Evolutionary conservation across 2,797 vertebrate genomes (phyloP).

Genomic region (Chiloscyllium punctatum): DNA sequence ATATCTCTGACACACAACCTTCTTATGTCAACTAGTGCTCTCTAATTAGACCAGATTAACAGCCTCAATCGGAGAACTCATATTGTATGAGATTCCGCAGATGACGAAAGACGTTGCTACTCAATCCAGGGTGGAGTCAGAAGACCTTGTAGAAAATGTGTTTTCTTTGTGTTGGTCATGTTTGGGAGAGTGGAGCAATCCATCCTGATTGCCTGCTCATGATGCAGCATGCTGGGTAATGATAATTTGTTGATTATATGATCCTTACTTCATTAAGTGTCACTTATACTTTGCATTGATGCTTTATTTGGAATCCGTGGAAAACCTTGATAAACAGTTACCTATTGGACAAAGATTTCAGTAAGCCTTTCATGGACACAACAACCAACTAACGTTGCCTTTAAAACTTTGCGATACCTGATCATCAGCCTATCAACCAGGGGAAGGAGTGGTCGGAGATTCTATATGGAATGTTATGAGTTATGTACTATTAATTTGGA

Average conservation of each 20-base stretch:
- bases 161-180: not conserved
- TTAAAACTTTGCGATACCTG: not conserved
- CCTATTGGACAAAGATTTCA: not conserved
- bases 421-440: not conserved
- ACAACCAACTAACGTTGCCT: not conserved
- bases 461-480: not conserved
- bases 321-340: not conserved
- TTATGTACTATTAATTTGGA: not conserved
- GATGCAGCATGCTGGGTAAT: not conserved
- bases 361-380: not conserved
- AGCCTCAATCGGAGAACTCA: no score
- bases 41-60: no score
- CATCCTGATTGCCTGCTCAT: not conserved
- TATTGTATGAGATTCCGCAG: no score
- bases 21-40: no score
- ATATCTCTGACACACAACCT: no score
- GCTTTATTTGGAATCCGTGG: not conserved
- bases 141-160: no score
- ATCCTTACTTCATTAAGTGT: not conserved
- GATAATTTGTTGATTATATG: not conserved
- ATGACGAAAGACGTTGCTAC: not conserved
- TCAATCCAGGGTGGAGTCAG: not conserved
- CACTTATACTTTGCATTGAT: not conserved
- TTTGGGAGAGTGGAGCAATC: not conserved
- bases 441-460: not conserved